Percentiles rank a stretch among this genome's conserved stretches.
phyloP scores from a whole-genome alignment of 92 coral and sea anemone genomes.

The Palythoa caribaeorum region DNA sequence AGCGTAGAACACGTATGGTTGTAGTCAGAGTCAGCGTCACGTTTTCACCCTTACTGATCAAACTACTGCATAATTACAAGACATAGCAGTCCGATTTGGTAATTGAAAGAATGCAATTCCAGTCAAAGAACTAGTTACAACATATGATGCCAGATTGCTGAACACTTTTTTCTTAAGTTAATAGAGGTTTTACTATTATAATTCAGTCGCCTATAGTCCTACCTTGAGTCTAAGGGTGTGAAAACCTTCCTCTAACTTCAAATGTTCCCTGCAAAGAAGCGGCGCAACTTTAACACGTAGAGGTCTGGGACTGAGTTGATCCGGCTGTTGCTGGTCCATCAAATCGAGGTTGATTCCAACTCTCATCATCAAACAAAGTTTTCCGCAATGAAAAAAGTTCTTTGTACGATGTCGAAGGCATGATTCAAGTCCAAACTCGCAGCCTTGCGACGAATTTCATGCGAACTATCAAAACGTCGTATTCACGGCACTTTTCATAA shows the following conservation, averaged over 20 bases:
- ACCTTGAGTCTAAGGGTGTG: slow-evolving; percentile 50
- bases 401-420: not conserved
- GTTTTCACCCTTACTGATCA: no score
- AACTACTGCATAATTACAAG: no score
- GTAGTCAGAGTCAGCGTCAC: no score
- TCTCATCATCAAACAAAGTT: not conserved
- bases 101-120: no score
- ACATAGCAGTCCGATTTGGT: no score
- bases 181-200: not conserved
- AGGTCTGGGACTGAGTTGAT: not conserved
- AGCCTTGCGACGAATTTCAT: not conserved
- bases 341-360: not conserved
- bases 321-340: slow-evolving; percentile 39
- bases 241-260: slow-evolving; percentile 52
- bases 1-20: no score
- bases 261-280: slow-evolving; percentile 41
- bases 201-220: not conserved
- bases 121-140: no score
- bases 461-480: not conserved
- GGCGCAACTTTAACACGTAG: slow-evolving; percentile 13
- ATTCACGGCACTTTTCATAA: not conserved
- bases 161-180: no score
- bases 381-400: not conserved
- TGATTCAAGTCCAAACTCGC: not conserved
- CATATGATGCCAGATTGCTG: no score